Conservation (phyloP, 2,888 invertebrate species). For the Venustoraphidia nigricollis region DNA sequence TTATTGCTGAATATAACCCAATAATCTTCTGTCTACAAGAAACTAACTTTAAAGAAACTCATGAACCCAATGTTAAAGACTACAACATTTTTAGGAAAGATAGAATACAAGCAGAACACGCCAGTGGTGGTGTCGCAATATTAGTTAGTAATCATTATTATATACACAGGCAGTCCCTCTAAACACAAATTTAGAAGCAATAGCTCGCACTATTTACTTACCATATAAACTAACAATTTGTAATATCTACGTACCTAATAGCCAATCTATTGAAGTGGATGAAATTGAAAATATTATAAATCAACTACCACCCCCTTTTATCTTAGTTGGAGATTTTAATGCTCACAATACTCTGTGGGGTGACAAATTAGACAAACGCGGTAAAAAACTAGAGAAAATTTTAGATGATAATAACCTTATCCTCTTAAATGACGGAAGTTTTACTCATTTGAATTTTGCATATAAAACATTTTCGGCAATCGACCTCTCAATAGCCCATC, state of each 20-base stretch:
- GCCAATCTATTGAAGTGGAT: no score
- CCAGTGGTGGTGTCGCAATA: neutral
- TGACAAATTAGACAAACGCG: neutral
- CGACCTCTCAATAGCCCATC: slow-evolving; percentile 1
- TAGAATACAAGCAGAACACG: neutral
- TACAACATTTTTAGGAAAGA: slow-evolving; percentile 1
- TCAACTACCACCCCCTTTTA: slow-evolving; percentile 7
- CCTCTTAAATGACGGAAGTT: slow-evolving; percentile 2
- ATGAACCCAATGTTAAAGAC: neutral
- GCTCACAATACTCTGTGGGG: no score
- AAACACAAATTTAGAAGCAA: no score
- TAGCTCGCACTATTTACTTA: no score
- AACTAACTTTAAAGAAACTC: no score
- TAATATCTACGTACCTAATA: no score
- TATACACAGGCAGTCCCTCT: no score
- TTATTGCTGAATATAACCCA: neutral
- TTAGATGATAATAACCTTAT: slow-evolving; percentile 1
- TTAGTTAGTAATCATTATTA: neutral
- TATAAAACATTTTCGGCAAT: neutral
- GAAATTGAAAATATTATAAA: slow-evolving; percentile 2
- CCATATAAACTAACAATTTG: no score
- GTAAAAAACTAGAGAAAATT: slow-evolving; percentile 6
- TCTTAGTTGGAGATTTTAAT: slow-evolving; percentile 6
- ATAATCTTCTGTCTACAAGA: neutral
- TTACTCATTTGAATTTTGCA: neutral